Evolutionary conservation across 2,113 vertebrate genomes (phyloP).

Genomic region (Aspiorhynchus laticeps): DNA sequence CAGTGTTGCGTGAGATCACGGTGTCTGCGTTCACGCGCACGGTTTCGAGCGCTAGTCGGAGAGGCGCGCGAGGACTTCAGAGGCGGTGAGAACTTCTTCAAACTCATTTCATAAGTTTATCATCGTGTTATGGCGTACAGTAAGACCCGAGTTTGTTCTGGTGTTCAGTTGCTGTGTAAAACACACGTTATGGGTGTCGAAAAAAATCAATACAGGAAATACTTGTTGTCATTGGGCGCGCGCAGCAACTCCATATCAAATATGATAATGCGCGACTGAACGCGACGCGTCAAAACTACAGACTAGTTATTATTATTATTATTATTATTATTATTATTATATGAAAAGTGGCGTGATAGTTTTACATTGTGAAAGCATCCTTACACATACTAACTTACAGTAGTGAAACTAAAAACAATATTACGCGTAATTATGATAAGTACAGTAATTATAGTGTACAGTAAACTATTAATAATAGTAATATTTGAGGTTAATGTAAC

Average conservation of each 20-base stretch:
- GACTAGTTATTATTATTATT: background rate
- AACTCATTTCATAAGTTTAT: background rate
- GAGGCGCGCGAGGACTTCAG: constrained; percentile 33
- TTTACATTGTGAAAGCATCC: background rate
- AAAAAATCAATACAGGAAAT: constrained; percentile 14
- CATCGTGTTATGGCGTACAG: too few relatives aligned
- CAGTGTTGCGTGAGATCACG: background rate
- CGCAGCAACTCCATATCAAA: constrained; percentile 12
- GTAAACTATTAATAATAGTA: background rate
- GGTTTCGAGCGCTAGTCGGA: background rate
- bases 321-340: background rate
- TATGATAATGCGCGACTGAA: background rate
- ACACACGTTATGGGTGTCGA: too few relatives aligned
- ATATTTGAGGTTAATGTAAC: too few relatives aligned
- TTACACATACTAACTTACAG: background rate
- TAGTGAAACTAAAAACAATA: background rate
- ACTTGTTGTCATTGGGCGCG: constrained; percentile 26
- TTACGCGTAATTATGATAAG: background rate
- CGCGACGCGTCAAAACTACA: background rate
- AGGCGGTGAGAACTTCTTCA: constrained; percentile 34
- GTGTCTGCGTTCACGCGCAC: background rate
- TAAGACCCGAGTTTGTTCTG: background rate
- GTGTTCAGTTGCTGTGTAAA: background rate
- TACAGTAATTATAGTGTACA: background rate
- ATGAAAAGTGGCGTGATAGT: background rate